Conservation (phyloP, 37 sponge, comb jelly and placozoan species). For the Petrosia ficiformis region DNA sequence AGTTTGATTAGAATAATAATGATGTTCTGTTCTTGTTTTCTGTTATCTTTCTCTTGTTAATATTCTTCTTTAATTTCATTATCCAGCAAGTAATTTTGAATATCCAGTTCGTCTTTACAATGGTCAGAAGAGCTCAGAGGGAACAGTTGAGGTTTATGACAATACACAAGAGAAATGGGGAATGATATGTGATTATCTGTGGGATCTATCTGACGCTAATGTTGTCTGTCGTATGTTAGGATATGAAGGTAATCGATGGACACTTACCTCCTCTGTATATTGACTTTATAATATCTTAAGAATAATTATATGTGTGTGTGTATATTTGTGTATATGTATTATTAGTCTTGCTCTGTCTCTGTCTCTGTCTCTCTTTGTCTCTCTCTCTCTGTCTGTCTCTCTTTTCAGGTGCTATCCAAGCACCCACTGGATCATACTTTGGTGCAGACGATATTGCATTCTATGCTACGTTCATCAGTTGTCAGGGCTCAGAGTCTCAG, state of each 20-base stretch:
- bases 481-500: not conserved
- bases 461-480: not conserved
- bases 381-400: too few species aligned
- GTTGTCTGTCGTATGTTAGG: not conserved
- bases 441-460: not conserved
- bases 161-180: not conserved
- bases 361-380: too few species aligned
- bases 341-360: not conserved
- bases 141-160: not conserved
- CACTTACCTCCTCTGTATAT: too few species aligned
- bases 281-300: too few species aligned
- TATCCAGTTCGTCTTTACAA: slow-evolving; percentile 17
- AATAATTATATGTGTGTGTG: too few species aligned
- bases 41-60: not conserved
- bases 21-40: too few species aligned
- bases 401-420: not conserved
- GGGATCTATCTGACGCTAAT: not conserved
- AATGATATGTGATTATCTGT: not conserved
- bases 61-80: not conserved
- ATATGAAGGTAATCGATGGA: not conserved
- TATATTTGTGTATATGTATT: not conserved
- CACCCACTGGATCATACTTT: not conserved
- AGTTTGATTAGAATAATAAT: too few species aligned
- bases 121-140: slow-evolving; percentile 1
- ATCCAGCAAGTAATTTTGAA: not conserved